phyloP scores from a whole-genome alignment of 2,797 vertebrate species.

The Sebastes nivosus region DNA sequence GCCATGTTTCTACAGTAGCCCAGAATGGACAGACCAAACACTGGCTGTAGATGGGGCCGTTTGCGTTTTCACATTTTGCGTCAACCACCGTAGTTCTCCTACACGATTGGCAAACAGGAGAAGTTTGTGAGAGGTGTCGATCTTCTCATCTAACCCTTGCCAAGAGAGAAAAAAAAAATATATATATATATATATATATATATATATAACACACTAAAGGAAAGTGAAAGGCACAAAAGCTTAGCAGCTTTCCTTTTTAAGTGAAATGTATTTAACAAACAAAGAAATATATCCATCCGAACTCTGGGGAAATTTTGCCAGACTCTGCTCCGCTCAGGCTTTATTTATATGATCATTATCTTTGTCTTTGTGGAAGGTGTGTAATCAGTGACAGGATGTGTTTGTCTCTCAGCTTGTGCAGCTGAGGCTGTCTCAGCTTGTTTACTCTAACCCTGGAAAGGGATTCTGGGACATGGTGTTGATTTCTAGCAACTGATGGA shows the following conservation, averaged over 20 bases:
- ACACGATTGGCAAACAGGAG: too few relatives aligned
- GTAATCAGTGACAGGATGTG: background rate
- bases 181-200: too few relatives aligned
- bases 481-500: background rate
- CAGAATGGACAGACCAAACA: too few relatives aligned
- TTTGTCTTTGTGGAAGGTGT: background rate
- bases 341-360: background rate
- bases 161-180: too few relatives aligned
- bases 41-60: too few relatives aligned
- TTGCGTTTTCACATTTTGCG: too few relatives aligned
- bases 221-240: background rate
- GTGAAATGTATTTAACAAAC: background rate
- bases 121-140: too few relatives aligned
- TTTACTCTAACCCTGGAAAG: background rate
- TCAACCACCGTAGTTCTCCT: too few relatives aligned
- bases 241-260: background rate
- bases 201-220: too few relatives aligned
- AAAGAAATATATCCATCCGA: background rate
- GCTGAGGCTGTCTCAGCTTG: background rate
- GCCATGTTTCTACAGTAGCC: too few relatives aligned
- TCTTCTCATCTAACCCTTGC: too few relatives aligned
- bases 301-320: background rate
- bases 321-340: background rate
- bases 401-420: background rate
- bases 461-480: slow-evolving; percentile 24